These are phyloP conservation scores for Equus przewalskii DNA, from an alignment of 2,113 vertebrate species.

Conservation along the genomic window DNA sequence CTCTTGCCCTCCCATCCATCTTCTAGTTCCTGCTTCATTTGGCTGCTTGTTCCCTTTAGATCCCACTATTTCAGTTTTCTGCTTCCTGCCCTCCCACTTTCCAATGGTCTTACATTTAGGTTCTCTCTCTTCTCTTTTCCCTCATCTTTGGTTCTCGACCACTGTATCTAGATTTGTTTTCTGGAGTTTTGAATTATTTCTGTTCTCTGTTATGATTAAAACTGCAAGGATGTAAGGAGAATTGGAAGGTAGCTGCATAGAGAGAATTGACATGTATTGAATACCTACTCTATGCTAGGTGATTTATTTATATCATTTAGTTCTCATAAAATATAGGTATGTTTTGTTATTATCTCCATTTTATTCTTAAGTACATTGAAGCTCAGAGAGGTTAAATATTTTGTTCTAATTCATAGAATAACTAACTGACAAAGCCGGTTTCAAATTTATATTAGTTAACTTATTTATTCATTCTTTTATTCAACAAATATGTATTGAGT, in stretches of 20 bases:
- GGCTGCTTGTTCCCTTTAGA: neutral
- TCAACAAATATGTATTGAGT: conserved; percentile 4
- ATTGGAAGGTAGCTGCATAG: conserved; percentile 31
- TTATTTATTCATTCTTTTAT: conserved; percentile 12
- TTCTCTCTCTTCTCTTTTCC: neutral
- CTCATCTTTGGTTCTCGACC: conserved; percentile 27
- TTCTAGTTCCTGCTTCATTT: neutral
- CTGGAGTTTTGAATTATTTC: conserved; percentile 26
- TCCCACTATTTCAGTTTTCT: neutral
- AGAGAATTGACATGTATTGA: conserved; percentile 23
- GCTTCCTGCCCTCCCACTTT: neutral
- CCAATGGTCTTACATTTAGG: neutral
- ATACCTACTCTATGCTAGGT: neutral
- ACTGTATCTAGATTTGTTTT: conserved; percentile 33
- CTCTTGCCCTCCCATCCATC: neutral
- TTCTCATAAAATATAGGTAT: conserved; percentile 6
- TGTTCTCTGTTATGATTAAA: conserved; percentile 29
- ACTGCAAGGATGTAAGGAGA: neutral
- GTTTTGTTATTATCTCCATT: conserved; percentile 60
- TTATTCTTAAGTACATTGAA: conserved; percentile 36
- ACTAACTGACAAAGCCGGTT: conserved; percentile 12
- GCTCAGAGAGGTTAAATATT: conserved; percentile 26
- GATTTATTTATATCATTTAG: neutral
- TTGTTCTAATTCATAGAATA: conserved; percentile 41
- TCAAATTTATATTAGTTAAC: neutral